Evolutionary conservation across 2,888 invertebrate species (phyloP).

Genomic region (Ochropleura leucogaster): DNA sequence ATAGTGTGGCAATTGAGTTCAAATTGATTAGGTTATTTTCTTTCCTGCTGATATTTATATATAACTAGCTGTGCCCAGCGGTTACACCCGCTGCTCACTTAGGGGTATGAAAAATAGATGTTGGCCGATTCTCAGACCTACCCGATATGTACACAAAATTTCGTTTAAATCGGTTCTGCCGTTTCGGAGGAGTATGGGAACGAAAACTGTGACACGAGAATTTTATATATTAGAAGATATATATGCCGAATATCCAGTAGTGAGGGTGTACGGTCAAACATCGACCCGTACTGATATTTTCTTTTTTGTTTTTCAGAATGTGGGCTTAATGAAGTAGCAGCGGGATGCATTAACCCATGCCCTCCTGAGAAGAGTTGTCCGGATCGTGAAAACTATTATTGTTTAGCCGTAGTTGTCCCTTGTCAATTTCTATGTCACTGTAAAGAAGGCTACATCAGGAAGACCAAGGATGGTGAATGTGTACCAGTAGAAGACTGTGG

Average conservation of each 20-base stretch:
- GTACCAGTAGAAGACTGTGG: conserved; percentile 29
- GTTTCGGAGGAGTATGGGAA: no score
- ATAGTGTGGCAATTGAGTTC: not conserved
- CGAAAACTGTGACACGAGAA: no score
- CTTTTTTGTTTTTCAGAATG: conserved; percentile 7
- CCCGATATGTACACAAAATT: no score
- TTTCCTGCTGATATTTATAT: no score
- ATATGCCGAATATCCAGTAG: not conserved
- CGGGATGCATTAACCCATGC: conserved; percentile 5
- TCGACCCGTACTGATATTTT: not conserved
- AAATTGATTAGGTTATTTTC: not conserved
- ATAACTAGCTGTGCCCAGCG: no score
- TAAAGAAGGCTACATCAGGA: conserved; percentile 24
- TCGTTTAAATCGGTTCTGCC: no score
- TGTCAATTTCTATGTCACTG: conserved; percentile 15
- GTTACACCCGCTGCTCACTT: no score
- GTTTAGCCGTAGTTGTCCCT: conserved; percentile 1
- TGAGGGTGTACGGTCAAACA: not conserved
- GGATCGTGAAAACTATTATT: not conserved
- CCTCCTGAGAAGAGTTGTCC: conserved; percentile 16
- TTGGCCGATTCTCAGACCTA: no score
- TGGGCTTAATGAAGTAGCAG: conserved; percentile 16
- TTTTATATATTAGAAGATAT: no score
- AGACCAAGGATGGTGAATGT: conserved; percentile 15
- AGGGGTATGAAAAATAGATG: no score